phyloP scores from a whole-genome alignment of 2,888 invertebrate species.

The Ditylenchus weischeri region DNA sequence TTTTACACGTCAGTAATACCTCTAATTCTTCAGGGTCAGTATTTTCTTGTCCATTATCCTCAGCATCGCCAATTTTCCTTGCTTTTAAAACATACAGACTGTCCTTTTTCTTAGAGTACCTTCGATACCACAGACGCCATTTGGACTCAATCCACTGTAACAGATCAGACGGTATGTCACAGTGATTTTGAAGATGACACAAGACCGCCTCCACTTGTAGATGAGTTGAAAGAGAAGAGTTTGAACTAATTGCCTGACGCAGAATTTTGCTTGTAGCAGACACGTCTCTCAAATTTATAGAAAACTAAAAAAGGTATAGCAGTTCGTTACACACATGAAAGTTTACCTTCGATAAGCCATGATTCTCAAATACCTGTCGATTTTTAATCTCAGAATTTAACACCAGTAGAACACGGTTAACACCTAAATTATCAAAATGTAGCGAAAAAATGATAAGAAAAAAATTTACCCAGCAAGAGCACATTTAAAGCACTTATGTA shows the following conservation, averaged over 20 bases:
- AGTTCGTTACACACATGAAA: too few species aligned
- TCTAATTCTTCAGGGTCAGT: constrained; percentile 30
- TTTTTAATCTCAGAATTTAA: too few species aligned
- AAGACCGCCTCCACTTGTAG: constrained; percentile 20
- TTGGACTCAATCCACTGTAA: constrained; percentile 24
- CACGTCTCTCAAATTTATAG: too few species aligned
- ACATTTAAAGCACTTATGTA: not conserved
- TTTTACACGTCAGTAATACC: not conserved
- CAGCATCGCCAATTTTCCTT: constrained; percentile 30
- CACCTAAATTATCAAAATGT: too few species aligned
- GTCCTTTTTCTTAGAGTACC: constrained; percentile 36
- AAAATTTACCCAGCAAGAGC: too few species aligned
- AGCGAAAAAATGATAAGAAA: too few species aligned
- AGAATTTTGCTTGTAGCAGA: not conserved
- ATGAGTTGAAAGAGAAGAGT: constrained; percentile 14
- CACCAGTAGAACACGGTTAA: too few species aligned
- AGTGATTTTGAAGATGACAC: constrained; percentile 7
- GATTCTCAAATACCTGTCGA: too few species aligned
- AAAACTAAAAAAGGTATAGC: too few species aligned
- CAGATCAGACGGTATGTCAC: not conserved
- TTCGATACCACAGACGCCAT: constrained; percentile 38
- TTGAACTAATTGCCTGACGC: not conserved
- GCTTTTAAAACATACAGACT: constrained; percentile 46
- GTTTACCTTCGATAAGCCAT: too few species aligned
- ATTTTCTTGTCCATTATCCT: constrained; percentile 17